Conservation (phyloP, 2,888 invertebrate species). For the Yponomeuta plumbellus region DNA sequence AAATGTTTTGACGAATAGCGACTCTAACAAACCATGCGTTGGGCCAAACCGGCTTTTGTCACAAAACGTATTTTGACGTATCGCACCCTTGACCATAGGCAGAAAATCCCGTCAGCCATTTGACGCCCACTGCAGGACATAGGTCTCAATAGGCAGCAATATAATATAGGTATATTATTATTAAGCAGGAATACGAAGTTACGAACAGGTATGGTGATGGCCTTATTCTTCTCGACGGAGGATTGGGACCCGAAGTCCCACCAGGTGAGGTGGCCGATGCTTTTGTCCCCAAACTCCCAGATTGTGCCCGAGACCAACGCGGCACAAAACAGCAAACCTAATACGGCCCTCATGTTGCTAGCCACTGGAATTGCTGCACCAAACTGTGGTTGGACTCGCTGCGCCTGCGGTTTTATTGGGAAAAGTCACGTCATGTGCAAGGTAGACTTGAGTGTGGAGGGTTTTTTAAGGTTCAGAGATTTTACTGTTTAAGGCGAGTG, state of each 20-base stretch:
- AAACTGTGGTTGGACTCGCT: background rate
- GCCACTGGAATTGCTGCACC: background rate
- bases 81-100: too few relatives aligned
- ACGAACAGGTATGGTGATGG: background rate
- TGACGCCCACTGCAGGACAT: too few relatives aligned
- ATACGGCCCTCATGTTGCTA: background rate
- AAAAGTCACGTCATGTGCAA: background rate
- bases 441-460: too few relatives aligned
- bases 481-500: too few relatives aligned
- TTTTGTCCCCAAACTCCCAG: background rate
- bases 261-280: background rate
- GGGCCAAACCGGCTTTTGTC: too few relatives aligned
- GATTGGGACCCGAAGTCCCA: background rate
- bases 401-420: background rate
- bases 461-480: too few relatives aligned
- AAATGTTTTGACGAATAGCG: too few relatives aligned
- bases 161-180: too few relatives aligned
- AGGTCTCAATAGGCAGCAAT: too few relatives aligned
- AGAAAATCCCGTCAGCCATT: too few relatives aligned
- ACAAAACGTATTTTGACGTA: too few relatives aligned
- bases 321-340: background rate
- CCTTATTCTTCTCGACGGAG: background rate
- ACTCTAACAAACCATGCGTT: too few relatives aligned
- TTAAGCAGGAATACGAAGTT: background rate
- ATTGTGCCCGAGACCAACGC: background rate